Base-by-base conservation (phyloP, 1,140 invertebrate species). In the Dreissena polymorpha region DNA sequence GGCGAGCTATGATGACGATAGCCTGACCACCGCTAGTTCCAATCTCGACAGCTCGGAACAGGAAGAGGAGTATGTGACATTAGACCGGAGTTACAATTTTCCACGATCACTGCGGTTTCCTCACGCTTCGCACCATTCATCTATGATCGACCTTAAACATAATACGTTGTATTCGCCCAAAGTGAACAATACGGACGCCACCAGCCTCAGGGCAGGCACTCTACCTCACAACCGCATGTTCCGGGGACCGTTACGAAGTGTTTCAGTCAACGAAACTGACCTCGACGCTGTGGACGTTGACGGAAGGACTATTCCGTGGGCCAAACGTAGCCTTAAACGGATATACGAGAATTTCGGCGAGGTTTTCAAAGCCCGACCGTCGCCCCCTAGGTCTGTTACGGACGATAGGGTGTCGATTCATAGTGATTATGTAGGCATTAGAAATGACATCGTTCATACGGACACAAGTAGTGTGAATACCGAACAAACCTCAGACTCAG, bases 11-110 rank as follows among this genome's bases (percentile, higher is more conserved):
- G 78, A 85, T 53, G 84, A 80, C 57, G 84, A 80, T 39, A 85
- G 84, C 50, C 49, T 81, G 10, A 85, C 77, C 16, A 81, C 84
- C 71, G 77, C 78, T 16, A 85, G 77, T 51, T 85, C 81, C 8
- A 83, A 80, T 49, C 51, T 85, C 39, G 83, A 85, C 53, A 83
- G 77, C 53, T 84, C 83, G 27, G 86, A 86, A n/a, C 76, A 86
- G 27, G 87, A 88, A 21, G 83, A 86, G 39, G 87, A 88, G 49
- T 88, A 88, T 73, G 85, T 88, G 14, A 88, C 87, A 7, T 77
- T 88, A 80, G 87, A 88, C 70, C 70, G 86, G 16, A 88, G 83
- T 51, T 88, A 88, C 69, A 80, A 83, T 51, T 81, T 85, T 18
- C 60, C 29, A 53, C 51, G 60, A 50, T 50, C 60, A 29, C 70